Conservation (phyloP, 2,797 vertebrate species). For the Knipowitschia caucasica region DNA sequence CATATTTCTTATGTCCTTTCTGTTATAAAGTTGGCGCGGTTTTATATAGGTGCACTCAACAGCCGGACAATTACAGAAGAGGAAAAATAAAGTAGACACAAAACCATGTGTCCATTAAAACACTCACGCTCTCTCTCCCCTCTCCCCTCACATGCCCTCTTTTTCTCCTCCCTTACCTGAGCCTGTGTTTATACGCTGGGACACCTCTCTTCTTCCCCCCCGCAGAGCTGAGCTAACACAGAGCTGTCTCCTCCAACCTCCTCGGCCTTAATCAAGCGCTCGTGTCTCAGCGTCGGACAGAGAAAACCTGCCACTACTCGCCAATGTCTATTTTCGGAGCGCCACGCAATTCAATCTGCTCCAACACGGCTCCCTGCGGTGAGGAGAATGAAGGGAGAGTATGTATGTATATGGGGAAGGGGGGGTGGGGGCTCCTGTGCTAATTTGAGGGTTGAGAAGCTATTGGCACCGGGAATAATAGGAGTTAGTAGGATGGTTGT, state of each 20-base stretch:
- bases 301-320: constrained; percentile 52
- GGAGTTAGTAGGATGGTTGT: no score
- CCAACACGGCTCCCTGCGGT: constrained; percentile 48
- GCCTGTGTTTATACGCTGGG: constrained; percentile 45
- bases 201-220: constrained; percentile 32
- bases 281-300: constrained; percentile 46
- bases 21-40: no score
- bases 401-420: background rate
- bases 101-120: constrained; percentile 19
- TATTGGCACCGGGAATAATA: no score
- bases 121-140: background rate
- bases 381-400: constrained; percentile 10
- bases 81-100: no score
- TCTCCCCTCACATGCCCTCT: background rate
- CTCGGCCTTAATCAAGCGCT: constrained; percentile 51
- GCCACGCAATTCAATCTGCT: constrained; percentile 74
- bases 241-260: constrained; percentile 41
- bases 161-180: constrained; percentile 48
- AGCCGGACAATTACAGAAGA: no score
- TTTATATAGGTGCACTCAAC: no score
- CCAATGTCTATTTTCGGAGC: constrained; percentile 72
- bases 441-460: background rate
- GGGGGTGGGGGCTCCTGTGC: background rate
- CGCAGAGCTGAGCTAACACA: constrained; percentile 35
- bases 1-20: no score